Evolutionary conservation across 2,797 vertebrate species (phyloP), one percentile per base, ranked within the genome.

Genomic region (Lepilemur septentrionalis): DNA sequence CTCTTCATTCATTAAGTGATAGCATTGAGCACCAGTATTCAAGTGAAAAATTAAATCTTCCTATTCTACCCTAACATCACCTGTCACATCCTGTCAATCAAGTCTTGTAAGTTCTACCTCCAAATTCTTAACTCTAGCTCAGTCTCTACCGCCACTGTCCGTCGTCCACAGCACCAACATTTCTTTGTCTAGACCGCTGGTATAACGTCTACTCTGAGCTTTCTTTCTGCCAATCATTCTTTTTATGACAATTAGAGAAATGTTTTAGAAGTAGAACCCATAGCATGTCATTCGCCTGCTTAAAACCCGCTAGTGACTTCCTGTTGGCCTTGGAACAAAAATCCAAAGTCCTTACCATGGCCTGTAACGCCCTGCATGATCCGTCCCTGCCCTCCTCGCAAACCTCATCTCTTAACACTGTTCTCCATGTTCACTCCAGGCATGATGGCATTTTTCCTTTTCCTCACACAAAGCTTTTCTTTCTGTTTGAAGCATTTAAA

Each of bases 11-110:
- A 48, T 78, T 94, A 87, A 75, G 73, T 92, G 30, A 59, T 85
- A 30, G 23, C 43, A 41, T 55, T 52, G 75, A 7, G 23, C 35
- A 57, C 30, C 70, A 85, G 46, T 90, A 93, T 92, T 65, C 59
- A 82, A 86, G 81, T 41, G 59, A 90, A 76, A 93, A 79, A 41
- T 52, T n/a, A 73, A 59, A 52, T 61, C 43, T 87, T 78, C 55
- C 18, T 81, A 2, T 38, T 81, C 23, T 89, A 20, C 30, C 35
- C 15, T 41, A 18, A 41, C 11, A 12, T 84, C 17, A 57, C 0
- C 30, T 70, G 43, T 91, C 9, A 35, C 20, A n/a, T 32, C 38
- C 59, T 75, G 78, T 75, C 41, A 11, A 11, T 46, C 38, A 57
- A 22, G 18, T 50, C 55, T 69, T 73, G 2, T 70, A 30, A 43